Conservation (phyloP, 2,888 invertebrate species). For the Acanthoscelides obtectus region DNA sequence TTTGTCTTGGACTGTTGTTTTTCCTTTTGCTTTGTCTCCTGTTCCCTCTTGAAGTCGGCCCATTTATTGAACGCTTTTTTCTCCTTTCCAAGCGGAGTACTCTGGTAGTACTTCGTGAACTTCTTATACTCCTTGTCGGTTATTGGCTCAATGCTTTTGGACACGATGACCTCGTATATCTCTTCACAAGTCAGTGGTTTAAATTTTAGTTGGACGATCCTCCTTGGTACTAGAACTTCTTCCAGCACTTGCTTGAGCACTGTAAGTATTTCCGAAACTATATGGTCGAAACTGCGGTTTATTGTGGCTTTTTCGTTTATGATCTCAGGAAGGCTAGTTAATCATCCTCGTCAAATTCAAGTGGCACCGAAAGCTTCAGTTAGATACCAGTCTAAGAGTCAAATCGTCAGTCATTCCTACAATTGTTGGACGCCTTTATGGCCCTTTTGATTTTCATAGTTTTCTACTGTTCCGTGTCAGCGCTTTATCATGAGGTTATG, state of each 20-base stretch:
- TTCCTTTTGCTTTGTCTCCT: slow-evolving; percentile 34
- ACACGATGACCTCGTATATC: slow-evolving; percentile 49
- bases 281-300: too few species aligned
- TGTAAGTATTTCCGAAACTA: not conserved
- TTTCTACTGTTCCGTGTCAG: too few species aligned
- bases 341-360: too few species aligned
- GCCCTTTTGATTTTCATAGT: too few species aligned
- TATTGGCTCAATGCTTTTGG: slow-evolving; percentile 35
- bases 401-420: too few species aligned
- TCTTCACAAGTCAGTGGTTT: slow-evolving; percentile 53
- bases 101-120: slow-evolving; percentile 51
- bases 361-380: too few species aligned
- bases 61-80: slow-evolving; percentile 39
- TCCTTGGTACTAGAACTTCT: slow-evolving; percentile 46
- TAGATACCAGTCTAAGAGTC: too few species aligned
- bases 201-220: slow-evolving; percentile 51
- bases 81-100: slow-evolving; percentile 39
- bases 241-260: slow-evolving; percentile 49
- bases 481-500: too few species aligned
- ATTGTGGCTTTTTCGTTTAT: too few species aligned
- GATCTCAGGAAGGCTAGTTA: too few species aligned
- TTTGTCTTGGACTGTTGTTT: slow-evolving; percentile 17
- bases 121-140: slow-evolving; percentile 49
- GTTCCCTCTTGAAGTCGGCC: slow-evolving; percentile 27
- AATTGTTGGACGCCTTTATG: too few species aligned